Evolutionary conservation across 53 echinoderm and acorn worm genomes (phyloP), one percentile per base, ranked within the genome.

Genomic region (Paracentrotus lividus): DNA sequence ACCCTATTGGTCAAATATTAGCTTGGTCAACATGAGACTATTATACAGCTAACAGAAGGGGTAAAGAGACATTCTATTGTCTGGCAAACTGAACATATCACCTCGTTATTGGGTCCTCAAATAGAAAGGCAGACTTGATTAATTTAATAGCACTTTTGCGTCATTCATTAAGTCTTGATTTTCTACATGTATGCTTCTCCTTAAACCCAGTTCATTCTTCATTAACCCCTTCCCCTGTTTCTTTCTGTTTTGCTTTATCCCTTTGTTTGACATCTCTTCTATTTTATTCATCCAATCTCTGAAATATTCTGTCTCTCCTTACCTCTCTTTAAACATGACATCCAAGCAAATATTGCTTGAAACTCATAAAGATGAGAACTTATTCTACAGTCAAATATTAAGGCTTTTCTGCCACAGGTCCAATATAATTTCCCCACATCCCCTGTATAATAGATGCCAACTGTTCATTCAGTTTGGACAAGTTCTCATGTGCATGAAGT

Each of bases 1-100:
- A 56, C 89, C 89, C 89, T 33, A 89, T 21, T 89, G 65, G 66
- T 89, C 89, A 89, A 89, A 89, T 89, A 89, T 89, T 89, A 64
- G 89, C 89, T 42, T 44, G 64, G 87, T 64, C 89, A 89, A 89
- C 58, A 89, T 8, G 29, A 89, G 89, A 6, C 89, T 61, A 43
- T 64, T 89, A 58, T 89, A 54, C 42, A 89, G 42, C 89, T 64
- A 44, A 89, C 60, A 89, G 34, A 64, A 59, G 89, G 87, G 60
- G 60, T 29, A 65, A 64, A 60, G 61, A 89, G 44, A 49, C 89
- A 43, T 58, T 8, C 89, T 89, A 86, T 89, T 89, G 89, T 59
- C 58, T 44, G 55, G 24, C 65, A 89, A 56, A 89, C 89, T 61
- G 64, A 89, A 89, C 43, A 64, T 89, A 60, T 89, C 89, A 58